Conservation (phyloP, 2,113 vertebrate genomes). For the Tichodroma muraria region DNA sequence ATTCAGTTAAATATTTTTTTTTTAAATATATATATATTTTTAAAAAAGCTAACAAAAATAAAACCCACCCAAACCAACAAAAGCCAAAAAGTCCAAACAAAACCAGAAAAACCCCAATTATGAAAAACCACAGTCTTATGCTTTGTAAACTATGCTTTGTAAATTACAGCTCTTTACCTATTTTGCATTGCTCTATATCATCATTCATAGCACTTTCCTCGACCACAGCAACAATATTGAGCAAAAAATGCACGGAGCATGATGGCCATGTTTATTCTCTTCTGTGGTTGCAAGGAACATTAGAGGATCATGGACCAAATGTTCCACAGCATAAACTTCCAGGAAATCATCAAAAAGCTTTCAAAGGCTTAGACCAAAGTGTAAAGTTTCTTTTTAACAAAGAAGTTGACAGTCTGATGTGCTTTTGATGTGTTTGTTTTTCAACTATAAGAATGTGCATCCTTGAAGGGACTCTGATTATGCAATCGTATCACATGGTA, state of each 20-base stretch:
- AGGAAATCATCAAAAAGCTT: not conserved
- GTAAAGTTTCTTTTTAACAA: not conserved
- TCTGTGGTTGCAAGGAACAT: not conserved
- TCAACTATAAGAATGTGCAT: not conserved
- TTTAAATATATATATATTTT: not conserved
- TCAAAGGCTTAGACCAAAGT: not conserved
- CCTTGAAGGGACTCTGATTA: not conserved
- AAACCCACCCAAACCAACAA: not conserved
- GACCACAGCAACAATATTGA: not conserved
- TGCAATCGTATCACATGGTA: not conserved
- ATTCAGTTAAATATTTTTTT: not conserved
- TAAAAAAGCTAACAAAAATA: not conserved
- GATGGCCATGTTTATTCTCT: not conserved
- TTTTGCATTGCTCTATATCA: not conserved
- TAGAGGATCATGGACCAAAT: not conserved
- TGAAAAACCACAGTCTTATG: accelerated
- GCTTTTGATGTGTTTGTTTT: not conserved
- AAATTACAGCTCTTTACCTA: not conserved
- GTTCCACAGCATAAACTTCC: not conserved
- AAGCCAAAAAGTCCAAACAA: not conserved
- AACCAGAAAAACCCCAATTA: not conserved
- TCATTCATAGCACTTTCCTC: not conserved
- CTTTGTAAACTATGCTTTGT: not conserved
- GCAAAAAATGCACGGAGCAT: not conserved
- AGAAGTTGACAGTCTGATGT: not conserved